Evolutionary conservation across 2,113 vertebrate genomes (phyloP).

Genomic region (Alosa alosa): DNA sequence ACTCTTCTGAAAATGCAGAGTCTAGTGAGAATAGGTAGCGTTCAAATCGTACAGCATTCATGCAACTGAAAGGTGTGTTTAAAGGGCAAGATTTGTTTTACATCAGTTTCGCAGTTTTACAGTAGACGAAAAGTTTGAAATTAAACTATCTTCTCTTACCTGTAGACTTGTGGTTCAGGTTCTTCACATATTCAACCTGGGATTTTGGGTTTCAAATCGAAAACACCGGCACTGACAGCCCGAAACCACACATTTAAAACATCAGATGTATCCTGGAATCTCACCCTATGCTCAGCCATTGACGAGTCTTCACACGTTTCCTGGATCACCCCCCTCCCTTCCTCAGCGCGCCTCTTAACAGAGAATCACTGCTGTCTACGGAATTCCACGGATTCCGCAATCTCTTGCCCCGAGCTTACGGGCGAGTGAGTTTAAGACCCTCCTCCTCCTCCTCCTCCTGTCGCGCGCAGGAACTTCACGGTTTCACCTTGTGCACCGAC

Average conservation of each 20-base stretch:
- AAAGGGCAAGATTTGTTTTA: too few species aligned
- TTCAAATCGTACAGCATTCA: not conserved
- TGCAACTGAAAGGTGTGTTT: not conserved
- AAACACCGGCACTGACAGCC: not conserved
- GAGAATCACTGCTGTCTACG: slow-evolving; percentile 34
- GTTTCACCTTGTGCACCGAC: not conserved
- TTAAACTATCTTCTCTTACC: not conserved
- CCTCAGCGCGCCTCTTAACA: slow-evolving; percentile 25
- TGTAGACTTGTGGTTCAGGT: not conserved
- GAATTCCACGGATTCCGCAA: slow-evolving; percentile 35
- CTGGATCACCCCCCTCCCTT: slow-evolving; percentile 44
- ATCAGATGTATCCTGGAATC: not conserved
- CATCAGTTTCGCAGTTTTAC: not conserved
- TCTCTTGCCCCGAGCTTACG: not conserved
- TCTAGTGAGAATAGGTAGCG: not conserved
- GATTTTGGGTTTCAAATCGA: not conserved
- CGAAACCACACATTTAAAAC: not conserved
- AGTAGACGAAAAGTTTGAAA: not conserved
- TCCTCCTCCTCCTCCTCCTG: not conserved
- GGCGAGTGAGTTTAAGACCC: not conserved
- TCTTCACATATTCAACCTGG: not conserved
- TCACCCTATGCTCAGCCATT: not conserved
- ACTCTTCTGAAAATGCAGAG: not conserved
- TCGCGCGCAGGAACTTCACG: not conserved
- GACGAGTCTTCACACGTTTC: slow-evolving; percentile 63